phyloP scores from a whole-genome alignment of 2,113 vertebrate genomes.

The Malurus elegans region DNA sequence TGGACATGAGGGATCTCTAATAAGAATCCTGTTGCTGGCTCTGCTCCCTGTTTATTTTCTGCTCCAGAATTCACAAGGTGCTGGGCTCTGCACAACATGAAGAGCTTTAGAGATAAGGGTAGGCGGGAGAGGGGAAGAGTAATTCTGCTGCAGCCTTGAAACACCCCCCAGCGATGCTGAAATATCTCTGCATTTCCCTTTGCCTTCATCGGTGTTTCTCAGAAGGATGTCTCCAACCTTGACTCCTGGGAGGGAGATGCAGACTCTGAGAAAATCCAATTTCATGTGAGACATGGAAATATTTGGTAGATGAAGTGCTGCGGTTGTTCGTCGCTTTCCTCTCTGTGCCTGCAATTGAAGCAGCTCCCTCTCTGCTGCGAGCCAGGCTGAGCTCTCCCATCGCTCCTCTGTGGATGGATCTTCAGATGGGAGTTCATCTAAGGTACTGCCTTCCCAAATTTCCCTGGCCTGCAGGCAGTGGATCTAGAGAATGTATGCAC shows the following conservation, averaged over 20 bases:
- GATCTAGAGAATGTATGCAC: neutral
- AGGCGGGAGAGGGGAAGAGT: neutral
- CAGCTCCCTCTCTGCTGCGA: neutral
- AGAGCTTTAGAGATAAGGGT: neutral
- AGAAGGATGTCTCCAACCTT: conserved; percentile 11
- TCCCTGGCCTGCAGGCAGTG: neutral
- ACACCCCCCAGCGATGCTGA: neutral
- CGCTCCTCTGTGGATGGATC: neutral
- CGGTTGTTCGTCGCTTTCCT: neutral
- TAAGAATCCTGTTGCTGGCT: neutral
- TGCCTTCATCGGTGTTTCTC: neutral
- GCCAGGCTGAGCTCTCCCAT: neutral
- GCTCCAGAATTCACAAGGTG: neutral
- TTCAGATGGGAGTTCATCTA: neutral
- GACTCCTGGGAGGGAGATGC: neutral
- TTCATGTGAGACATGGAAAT: neutral
- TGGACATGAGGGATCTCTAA: neutral
- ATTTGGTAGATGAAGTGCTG: neutral
- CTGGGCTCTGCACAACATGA: neutral
- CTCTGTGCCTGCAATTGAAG: neutral
- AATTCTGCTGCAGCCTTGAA: neutral
- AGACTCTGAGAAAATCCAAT: conserved; percentile 7
- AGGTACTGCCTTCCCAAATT: neutral
- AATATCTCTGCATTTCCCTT: neutral
- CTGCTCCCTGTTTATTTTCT: neutral